These are phyloP conservation scores for Altica lythri DNA, from an alignment of 2,888 invertebrate genomes.

Conservation along the genomic window DNA sequence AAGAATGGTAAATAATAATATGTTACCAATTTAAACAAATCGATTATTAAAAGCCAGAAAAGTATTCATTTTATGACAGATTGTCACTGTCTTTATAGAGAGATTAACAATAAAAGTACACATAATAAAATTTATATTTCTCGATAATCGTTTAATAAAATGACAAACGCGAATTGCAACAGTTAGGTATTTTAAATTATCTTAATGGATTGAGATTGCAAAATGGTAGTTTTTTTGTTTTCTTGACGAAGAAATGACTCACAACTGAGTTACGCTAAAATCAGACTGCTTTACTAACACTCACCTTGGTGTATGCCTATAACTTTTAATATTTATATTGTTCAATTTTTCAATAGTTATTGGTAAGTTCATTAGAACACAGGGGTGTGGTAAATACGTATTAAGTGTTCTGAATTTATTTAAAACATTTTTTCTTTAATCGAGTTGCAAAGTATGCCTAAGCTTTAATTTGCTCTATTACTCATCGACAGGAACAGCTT, in stretches of 20 bases:
- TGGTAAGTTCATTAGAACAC: constrained; percentile 9
- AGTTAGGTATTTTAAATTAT: constrained; percentile 21
- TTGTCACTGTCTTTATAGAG: background rate
- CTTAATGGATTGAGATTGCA: constrained; percentile 18
- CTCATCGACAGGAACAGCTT: too few relatives aligned
- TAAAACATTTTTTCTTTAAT: too few relatives aligned
- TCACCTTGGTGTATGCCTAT: constrained; percentile 3
- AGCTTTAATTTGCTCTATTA: too few relatives aligned
- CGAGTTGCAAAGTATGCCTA: too few relatives aligned
- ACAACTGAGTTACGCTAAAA: background rate
- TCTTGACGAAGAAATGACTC: constrained; percentile 12
- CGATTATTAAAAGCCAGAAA: background rate
- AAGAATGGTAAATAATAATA: too few relatives aligned
- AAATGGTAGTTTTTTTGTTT: constrained; percentile 16
- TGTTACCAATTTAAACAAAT: too few relatives aligned
- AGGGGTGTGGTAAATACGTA: too few relatives aligned
- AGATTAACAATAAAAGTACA: constrained; percentile 2
- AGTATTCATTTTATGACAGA: background rate
- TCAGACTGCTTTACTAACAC: constrained; percentile 4
- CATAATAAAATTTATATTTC: constrained; percentile 16
- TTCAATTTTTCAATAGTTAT: constrained; percentile 3
- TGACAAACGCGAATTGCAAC: constrained; percentile 13
- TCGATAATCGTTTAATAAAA: constrained; percentile 11
- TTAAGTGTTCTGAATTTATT: too few relatives aligned
- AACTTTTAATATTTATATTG: constrained; percentile 7